Percentiles rank a stretch among this genome's conserved stretches.
Evolutionary conservation across 2,113 vertebrate genomes (phyloP).

Genomic region (Rhea pennata): DNA sequence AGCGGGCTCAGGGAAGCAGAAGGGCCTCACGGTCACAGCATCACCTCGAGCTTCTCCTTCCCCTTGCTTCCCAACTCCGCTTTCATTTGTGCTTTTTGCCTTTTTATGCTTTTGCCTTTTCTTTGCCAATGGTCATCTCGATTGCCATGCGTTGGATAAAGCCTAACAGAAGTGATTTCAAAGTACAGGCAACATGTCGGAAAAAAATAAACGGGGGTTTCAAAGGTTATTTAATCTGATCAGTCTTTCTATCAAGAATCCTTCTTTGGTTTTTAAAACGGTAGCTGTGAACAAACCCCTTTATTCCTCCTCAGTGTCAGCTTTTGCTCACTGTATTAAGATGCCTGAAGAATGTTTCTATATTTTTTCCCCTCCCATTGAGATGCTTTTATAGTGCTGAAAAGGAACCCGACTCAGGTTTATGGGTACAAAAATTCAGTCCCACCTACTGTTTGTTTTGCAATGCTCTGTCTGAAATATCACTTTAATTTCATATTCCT

Average conservation of each 20-base stretch:
- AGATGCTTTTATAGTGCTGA: neutral
- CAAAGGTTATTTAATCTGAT: neutral
- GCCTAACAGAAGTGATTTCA: neutral
- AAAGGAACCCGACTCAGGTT: constrained; percentile 16
- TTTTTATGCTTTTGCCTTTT: neutral
- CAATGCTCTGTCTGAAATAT: neutral
- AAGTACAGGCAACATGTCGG: neutral
- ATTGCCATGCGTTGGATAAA: neutral
- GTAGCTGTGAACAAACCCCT: neutral
- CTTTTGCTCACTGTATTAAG: neutral
- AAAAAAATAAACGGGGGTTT: neutral
- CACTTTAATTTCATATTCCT: constrained; percentile 32
- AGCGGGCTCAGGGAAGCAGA: neutral
- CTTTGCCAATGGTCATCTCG: neutral
- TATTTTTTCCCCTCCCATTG: neutral
- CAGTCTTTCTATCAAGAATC: neutral
- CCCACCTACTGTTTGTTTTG: constrained; percentile 17
- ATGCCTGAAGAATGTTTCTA: neutral
- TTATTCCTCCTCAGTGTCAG: neutral
- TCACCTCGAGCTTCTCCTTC: neutral
- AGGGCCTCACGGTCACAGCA: accelerated
- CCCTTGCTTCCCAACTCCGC: neutral
- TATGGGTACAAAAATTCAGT: constrained; percentile 14
- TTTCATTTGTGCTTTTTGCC: neutral
- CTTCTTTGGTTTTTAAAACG: neutral